Evolutionary conservation across 2,113 vertebrate genomes (phyloP).

Genomic region (Nesoenas mayeri): DNA sequence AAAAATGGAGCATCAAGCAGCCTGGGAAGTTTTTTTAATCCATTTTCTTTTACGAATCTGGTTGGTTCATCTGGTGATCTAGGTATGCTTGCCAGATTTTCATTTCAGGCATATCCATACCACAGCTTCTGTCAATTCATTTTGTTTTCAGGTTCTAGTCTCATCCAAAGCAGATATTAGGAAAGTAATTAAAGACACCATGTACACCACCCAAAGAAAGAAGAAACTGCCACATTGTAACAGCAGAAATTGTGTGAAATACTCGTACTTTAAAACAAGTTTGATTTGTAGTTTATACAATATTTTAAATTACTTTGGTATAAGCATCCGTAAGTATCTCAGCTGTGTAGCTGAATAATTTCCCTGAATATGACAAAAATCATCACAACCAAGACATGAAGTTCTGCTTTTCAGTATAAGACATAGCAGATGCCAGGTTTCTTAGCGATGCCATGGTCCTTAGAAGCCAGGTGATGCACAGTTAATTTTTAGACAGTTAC

Average conservation of each 20-base stretch:
- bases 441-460: not conserved
- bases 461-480: conserved; percentile 48
- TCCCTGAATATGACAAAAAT: not conserved
- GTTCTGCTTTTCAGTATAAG: not conserved
- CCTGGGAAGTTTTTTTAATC: not conserved
- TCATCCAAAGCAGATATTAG: not conserved
- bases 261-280: not conserved
- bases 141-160: not conserved
- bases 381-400: not conserved
- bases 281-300: not conserved
- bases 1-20: not conserved
- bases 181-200: not conserved
- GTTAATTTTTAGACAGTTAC: conserved; percentile 64
- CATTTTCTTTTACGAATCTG: not conserved
- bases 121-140: not conserved
- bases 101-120: not conserved
- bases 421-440: not conserved
- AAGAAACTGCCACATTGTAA: not conserved
- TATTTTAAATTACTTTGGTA: not conserved
- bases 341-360: not conserved
- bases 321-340: not conserved
- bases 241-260: not conserved
- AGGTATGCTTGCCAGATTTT: not conserved
- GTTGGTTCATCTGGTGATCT: not conserved
- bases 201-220: not conserved